These are phyloP conservation scores for Catharus fuscescens DNA, from an alignment of 2,113 vertebrate genomes.

Conservation along the genomic window DNA sequence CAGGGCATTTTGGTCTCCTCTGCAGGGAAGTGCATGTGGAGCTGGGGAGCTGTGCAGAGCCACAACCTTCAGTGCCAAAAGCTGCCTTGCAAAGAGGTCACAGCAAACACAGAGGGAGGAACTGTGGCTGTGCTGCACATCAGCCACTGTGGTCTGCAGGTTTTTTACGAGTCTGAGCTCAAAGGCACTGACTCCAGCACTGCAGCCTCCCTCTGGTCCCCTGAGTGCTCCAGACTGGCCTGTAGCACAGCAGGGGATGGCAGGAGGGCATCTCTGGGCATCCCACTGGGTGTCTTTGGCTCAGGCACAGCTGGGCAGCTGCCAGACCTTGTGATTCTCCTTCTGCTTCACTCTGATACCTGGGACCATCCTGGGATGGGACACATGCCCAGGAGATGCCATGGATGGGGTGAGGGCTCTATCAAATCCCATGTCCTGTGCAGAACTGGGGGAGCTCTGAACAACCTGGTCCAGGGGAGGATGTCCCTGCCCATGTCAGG, in stretches of 20 bases:
- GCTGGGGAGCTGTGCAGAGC: neutral
- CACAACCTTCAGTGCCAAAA: neutral
- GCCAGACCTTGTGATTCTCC: neutral
- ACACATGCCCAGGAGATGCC: neutral
- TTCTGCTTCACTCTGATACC: neutral
- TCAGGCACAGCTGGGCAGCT: neutral
- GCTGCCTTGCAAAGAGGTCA: neutral
- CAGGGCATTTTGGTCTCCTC: neutral
- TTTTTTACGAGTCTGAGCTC: neutral
- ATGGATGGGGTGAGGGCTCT: neutral
- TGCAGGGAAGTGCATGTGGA: neutral
- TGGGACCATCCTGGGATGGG: neutral
- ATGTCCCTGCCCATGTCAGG: neutral
- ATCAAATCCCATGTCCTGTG: neutral
- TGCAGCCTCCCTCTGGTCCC: neutral
- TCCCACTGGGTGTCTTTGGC: neutral
- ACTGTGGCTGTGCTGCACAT: neutral
- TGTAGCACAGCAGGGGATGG: neutral
- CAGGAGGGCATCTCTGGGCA: neutral
- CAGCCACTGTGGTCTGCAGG: neutral
- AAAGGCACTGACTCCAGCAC: neutral
- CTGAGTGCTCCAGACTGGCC: neutral
- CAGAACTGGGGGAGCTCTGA: neutral
- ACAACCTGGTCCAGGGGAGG: neutral
- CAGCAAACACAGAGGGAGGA: neutral